Evolutionary conservation across 2,113 vertebrate species (phyloP), one percentile per base, ranked within the genome.

Genomic region (Zootoca vivipara): DNA sequence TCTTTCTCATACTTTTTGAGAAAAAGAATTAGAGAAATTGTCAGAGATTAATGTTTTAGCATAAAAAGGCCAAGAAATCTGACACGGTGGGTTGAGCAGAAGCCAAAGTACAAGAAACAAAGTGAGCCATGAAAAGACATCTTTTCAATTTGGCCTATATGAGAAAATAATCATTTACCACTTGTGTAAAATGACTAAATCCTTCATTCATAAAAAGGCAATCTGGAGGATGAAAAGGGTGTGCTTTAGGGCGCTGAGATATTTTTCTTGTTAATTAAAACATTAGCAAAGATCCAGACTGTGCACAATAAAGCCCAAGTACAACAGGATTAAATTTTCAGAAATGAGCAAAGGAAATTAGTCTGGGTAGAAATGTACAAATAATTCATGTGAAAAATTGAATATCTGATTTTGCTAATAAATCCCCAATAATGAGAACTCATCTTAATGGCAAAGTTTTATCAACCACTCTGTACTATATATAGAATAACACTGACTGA

Each of bases 191-290:
- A 89, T 85, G 82, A 80, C 75, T 85, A 85, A 85, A 64, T 80
- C 65, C 12, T 85, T 85, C 73, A 84, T 78, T 89, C 87, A 89
- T 80, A 85, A 89, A 72, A 82, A 82, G 70, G 64, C 79, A 77
- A 67, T 85, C 70, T 82, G 78, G 58, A 82, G 84, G 46, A 82
- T 86, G 20, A 67, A 88, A 88, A 90, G 79, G 72, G 58, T 89
- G 69, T 89, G 84, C 72, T 90, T 82, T 82, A 77, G 40, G 79
- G 64, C 78, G 78, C 26, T 30, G 40, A 85, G 69, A 81, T 75
- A 85, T 86, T 86, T 67, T 83, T 82, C 78, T 86, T 86, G 26
- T 80, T 69, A 86, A 90, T 83, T 83, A 86, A 90, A 89, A 70
- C 42, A 78, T 90, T 86, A 86, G 33, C 79, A 77, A 86, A 82